Evolutionary conservation across 2,797 vertebrate species (phyloP).

Genomic region (Phrynocephalus guinanensis): DNA sequence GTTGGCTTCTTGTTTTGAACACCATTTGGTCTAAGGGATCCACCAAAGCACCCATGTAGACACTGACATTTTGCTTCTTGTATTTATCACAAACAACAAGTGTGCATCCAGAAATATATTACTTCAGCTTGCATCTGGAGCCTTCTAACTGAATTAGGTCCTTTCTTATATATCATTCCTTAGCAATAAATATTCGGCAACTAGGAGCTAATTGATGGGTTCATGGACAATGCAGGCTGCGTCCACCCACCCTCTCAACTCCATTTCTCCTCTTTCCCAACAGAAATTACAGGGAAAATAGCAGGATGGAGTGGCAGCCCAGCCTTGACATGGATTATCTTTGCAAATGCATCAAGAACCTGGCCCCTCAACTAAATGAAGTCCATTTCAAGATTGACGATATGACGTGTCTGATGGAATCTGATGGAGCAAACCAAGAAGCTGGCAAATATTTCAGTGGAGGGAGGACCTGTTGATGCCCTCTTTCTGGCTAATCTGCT

Average conservation of each 20-base stretch:
- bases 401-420: too few relatives aligned
- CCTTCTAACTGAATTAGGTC: conserved; percentile 37
- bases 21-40: neutral
- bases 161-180: conserved; percentile 59
- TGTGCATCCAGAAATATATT: neutral
- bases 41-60: neutral
- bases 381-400: neutral
- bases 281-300: conserved; percentile 15
- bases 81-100: neutral
- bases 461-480: too few relatives aligned
- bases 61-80: neutral
- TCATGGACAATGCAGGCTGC: conserved; percentile 59
- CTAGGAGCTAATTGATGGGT: conserved; percentile 63
- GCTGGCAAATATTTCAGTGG: neutral
- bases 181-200: conserved; percentile 62
- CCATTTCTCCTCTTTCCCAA: conserved; percentile 24
- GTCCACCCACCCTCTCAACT: conserved; percentile 10
- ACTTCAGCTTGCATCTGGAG: conserved; percentile 56
- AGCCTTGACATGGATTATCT: too few relatives aligned
- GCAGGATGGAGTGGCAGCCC: too few relatives aligned
- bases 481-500: neutral
- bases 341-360: neutral
- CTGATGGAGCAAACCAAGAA: neutral
- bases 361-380: neutral
- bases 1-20: neutral